phyloP scores from a whole-genome alignment of 2,113 vertebrate species.

The rabbit (Oryctolagus cuniculus) region mOryCun1.1 NC_091436.1:90290001-90290500 shows the following conservation, averaged over 20 bases:
- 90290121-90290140: conserved; percentile 91
- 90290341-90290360: not conserved
- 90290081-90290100: not conserved
- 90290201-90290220: conserved; percentile 94
- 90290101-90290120: conserved; percentile 80
- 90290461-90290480: no score
- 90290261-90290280: conserved; percentile 87
- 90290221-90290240: conserved; percentile 93
- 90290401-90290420: conserved; percentile 8
- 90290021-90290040: conserved; percentile 9
- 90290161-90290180: conserved; percentile 96
- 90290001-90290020: conserved; percentile 5
- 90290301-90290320: conserved; percentile 31
- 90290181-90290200: conserved; percentile 95
- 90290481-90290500: no score
- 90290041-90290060: conserved; percentile 49
- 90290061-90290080: not conserved
- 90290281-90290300: not conserved
- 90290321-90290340: conserved; percentile 45
- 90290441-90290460: not conserved
- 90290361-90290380: not conserved
- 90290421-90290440: conserved; percentile 56
- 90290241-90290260: conserved; percentile 87
- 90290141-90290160: conserved; percentile 96
- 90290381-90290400: not conserved